Percentiles rank a stretch among this genome's conserved stretches.
These are phyloP conservation scores for Xiphophorus maculatus DNA, from an alignment of 2,113 vertebrate species.

Conservation along the genomic window DNA sequence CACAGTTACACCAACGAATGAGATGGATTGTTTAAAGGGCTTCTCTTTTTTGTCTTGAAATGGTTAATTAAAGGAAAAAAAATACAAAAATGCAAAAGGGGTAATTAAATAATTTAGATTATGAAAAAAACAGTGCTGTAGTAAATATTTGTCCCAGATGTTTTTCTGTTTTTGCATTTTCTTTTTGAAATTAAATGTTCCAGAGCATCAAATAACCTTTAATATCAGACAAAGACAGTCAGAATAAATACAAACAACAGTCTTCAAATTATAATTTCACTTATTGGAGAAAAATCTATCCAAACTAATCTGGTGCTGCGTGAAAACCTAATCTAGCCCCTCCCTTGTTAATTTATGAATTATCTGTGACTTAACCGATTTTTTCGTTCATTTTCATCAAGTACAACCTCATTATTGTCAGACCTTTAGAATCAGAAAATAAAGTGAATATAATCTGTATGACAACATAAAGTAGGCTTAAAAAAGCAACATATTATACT, in stretches of 20 bases:
- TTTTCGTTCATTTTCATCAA: too few species aligned
- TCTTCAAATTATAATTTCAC: background rate
- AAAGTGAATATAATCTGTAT: too few species aligned
- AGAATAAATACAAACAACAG: background rate
- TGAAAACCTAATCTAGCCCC: too few species aligned
- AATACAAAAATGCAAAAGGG: background rate
- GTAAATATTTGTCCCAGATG: background rate
- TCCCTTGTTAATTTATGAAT: too few species aligned
- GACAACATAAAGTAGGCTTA: background rate
- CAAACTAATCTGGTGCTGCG: too few species aligned
- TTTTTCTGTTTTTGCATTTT: background rate
- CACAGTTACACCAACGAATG: slow-evolving; percentile 59
- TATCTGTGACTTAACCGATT: too few species aligned
- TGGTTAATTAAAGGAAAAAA: slow-evolving; percentile 9
- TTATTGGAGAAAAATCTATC: background rate
- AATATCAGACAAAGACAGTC: background rate
- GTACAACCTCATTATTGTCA: too few species aligned
- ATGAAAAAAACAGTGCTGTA: background rate
- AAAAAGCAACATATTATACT: too few species aligned
- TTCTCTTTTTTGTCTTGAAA: slow-evolving; percentile 50
- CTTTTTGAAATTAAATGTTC: background rate
- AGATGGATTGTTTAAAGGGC: slow-evolving; percentile 75
- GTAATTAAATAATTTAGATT: background rate
- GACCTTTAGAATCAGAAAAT: too few species aligned
- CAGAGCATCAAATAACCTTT: background rate